Percentiles rank a stretch among this genome's conserved stretches.
These are phyloP conservation scores for Spinus pinus DNA, from an alignment of 2,797 vertebrate genomes.

Conservation along the genomic window DNA sequence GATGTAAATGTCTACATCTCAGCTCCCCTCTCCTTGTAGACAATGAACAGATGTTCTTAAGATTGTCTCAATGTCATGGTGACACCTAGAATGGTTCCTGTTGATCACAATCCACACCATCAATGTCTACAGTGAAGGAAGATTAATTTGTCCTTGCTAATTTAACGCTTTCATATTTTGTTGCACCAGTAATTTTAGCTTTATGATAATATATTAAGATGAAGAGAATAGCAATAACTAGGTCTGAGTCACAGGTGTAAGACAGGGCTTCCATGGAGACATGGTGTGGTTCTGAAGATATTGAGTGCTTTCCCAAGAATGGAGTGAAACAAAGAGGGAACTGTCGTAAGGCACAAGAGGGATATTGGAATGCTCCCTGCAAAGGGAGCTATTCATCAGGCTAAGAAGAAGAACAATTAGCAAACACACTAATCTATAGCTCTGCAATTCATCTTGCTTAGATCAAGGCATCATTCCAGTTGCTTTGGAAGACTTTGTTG, in stretches of 20 bases:
- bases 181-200: neutral
- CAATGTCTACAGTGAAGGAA: neutral
- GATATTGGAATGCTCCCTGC: neutral
- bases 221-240: neutral
- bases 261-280: neutral
- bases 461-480: neutral
- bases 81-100: neutral
- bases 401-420: neutral
- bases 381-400: neutral
- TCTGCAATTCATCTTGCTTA: neutral
- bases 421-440: neutral
- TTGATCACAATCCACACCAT: neutral
- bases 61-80: neutral
- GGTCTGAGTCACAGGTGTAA: neutral
- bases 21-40: neutral
- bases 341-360: neutral
- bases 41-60: neutral
- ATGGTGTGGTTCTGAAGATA: neutral
- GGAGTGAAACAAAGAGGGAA: neutral
- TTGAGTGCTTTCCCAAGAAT: neutral
- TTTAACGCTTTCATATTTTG: neutral
- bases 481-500: neutral
- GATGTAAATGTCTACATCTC: neutral
- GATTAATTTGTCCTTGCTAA: neutral
- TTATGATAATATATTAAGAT: neutral